phyloP scores from a whole-genome alignment of 2,113 vertebrate species.

The Myotis brandtii region DNA sequence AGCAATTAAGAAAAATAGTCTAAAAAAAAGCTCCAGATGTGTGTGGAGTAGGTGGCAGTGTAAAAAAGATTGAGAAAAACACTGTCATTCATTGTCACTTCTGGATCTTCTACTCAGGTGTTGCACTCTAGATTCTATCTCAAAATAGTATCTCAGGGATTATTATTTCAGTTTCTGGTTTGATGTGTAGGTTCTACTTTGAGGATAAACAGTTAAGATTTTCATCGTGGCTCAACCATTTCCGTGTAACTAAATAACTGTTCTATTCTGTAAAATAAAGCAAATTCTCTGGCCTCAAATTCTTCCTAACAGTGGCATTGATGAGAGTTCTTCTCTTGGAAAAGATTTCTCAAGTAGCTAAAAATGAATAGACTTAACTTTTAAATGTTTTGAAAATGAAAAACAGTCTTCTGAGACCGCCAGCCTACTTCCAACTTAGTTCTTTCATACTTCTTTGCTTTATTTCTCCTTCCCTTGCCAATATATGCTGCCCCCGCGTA shows the following conservation, averaged over 20 bases:
- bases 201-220: background rate
- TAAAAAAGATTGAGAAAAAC: background rate
- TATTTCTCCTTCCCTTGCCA: constrained; percentile 7
- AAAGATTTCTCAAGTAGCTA: constrained; percentile 43
- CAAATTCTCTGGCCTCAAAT: background rate
- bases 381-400: constrained; percentile 38
- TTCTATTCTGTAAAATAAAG: background rate
- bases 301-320: background rate
- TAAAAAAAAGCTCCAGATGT: background rate
- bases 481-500: background rate
- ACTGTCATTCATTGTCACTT: background rate
- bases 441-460: background rate
- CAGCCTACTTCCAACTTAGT: constrained; percentile 42
- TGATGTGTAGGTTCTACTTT: background rate
- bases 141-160: background rate
- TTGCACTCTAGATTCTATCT: background rate
- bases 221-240: background rate
- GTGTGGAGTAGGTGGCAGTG: background rate
- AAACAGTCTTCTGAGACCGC: background rate
- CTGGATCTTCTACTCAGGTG: background rate
- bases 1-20: background rate
- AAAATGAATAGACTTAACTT: constrained; percentile 19
- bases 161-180: background rate
- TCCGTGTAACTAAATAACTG: background rate
- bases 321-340: background rate